phyloP scores from a whole-genome alignment of 2,797 vertebrate species.

The Heliangelus exortis region DNA sequence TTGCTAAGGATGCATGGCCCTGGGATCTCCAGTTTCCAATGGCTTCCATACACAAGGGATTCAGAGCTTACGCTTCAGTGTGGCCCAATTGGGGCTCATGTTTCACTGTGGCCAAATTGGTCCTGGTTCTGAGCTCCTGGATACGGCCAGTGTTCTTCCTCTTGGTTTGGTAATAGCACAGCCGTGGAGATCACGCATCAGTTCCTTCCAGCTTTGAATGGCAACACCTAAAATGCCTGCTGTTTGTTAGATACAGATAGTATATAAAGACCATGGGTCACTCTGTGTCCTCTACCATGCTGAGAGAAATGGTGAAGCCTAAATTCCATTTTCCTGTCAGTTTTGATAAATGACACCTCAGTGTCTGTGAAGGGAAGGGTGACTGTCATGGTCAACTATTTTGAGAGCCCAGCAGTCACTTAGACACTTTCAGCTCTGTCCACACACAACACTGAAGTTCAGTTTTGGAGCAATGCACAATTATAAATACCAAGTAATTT shows the following conservation, averaged over 20 bases:
- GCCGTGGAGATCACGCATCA: neutral
- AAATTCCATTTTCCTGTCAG: neutral
- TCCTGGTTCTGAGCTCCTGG: neutral
- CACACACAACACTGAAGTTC: neutral
- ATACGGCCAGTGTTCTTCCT: neutral
- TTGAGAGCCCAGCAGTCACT: neutral
- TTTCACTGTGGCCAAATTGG: neutral
- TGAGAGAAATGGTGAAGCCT: neutral
- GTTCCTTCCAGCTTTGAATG: neutral
- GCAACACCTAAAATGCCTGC: neutral
- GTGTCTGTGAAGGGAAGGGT: neutral
- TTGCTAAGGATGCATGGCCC: neutral
- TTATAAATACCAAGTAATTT: neutral
- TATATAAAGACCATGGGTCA: neutral
- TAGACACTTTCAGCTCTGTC: neutral
- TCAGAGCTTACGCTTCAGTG: neutral
- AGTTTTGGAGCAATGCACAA: neutral
- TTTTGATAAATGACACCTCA: neutral
- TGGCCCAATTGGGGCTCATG: neutral
- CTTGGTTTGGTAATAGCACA: neutral
- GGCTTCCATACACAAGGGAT: neutral
- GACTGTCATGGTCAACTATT: neutral
- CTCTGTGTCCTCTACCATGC: neutral
- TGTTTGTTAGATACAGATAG: neutral
- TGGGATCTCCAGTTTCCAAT: neutral